Evolutionary conservation across 2,888 invertebrate genomes (phyloP).

Genomic region (Drosophila dives): DNA sequence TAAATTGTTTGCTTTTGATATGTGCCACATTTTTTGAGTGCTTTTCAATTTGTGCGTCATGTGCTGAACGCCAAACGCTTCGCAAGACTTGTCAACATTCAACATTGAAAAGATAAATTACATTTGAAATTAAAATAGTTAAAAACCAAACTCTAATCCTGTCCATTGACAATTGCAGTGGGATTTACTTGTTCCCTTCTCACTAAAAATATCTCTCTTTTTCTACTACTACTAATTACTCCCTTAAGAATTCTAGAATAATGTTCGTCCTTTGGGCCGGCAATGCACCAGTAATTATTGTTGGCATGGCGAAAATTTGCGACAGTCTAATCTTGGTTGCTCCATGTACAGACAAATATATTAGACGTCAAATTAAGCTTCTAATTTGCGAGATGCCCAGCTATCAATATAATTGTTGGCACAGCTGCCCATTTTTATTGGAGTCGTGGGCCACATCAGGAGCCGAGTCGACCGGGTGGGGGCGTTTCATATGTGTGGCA

Average conservation of each 20-base stretch:
- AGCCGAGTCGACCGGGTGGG: constrained; percentile 5
- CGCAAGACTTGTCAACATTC: background rate
- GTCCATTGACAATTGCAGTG: background rate
- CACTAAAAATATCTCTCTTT: background rate
- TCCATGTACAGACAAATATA: background rate
- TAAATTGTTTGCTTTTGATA: constrained; percentile 56
- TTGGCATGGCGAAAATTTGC: background rate
- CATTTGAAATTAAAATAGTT: background rate
- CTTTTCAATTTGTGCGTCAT: constrained; percentile 37
- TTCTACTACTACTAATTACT: background rate
- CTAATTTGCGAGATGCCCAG: constrained; percentile 14
- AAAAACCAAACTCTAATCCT: background rate
- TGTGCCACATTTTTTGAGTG: constrained; percentile 38
- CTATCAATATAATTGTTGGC: constrained; percentile 24
- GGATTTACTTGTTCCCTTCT: background rate
- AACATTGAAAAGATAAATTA: background rate
- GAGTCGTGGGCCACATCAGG: background rate
- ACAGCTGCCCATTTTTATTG: constrained; percentile 29
- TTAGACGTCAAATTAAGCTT: constrained; percentile 8
- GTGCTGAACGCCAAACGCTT: constrained; percentile 24
- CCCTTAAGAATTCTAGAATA: background rate
- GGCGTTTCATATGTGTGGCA: constrained; percentile 38
- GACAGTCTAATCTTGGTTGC: constrained; percentile 1
- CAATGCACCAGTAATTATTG: background rate
- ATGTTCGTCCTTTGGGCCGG: background rate